phyloP scores from a whole-genome alignment of 2,888 invertebrate genomes.

The Tuta absoluta region DNA sequence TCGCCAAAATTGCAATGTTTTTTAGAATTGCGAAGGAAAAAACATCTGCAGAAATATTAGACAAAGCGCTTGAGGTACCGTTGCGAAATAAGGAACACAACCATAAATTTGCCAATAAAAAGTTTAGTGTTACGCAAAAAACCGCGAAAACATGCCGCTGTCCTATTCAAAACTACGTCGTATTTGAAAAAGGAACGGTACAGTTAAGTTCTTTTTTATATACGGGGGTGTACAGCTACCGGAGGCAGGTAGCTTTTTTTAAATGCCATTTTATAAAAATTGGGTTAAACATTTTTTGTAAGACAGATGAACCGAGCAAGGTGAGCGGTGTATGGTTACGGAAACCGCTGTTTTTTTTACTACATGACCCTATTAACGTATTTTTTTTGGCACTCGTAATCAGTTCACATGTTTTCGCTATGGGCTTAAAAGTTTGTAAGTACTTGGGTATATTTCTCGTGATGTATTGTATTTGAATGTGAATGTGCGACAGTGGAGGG shows the following conservation, averaged over 20 bases:
- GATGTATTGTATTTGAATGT: constrained; percentile 6
- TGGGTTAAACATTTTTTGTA: constrained; percentile 72
- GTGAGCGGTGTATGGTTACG: constrained; percentile 77
- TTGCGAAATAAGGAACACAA: constrained; percentile 59
- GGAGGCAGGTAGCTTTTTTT: constrained; percentile 73
- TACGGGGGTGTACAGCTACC: constrained; percentile 65
- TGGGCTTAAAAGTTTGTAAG: constrained; percentile 18
- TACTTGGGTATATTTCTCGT: too few relatives aligned
- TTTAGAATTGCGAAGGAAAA: constrained; percentile 47
- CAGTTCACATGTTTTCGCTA: constrained; percentile 65
- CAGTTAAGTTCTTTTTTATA: constrained; percentile 57
- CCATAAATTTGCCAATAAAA: constrained; percentile 65
- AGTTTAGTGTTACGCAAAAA: constrained; percentile 56
- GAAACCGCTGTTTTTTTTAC: constrained; percentile 68
- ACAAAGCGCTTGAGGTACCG: constrained; percentile 63
- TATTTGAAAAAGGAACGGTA: constrained; percentile 52
- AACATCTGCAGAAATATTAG: constrained; percentile 60
- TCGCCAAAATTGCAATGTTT: constrained; percentile 44
- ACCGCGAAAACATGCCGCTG: constrained; percentile 57
- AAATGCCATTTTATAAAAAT: constrained; percentile 60
- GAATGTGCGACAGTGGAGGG: constrained; percentile 34
- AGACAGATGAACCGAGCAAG: constrained; percentile 71
- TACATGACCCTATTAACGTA: constrained; percentile 70
- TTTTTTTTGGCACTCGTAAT: constrained; percentile 57
- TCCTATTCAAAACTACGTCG: constrained; percentile 43